Evolutionary conservation across 2,113 vertebrate species (phyloP).

Genomic region (Hepsetus odoe): DNA sequence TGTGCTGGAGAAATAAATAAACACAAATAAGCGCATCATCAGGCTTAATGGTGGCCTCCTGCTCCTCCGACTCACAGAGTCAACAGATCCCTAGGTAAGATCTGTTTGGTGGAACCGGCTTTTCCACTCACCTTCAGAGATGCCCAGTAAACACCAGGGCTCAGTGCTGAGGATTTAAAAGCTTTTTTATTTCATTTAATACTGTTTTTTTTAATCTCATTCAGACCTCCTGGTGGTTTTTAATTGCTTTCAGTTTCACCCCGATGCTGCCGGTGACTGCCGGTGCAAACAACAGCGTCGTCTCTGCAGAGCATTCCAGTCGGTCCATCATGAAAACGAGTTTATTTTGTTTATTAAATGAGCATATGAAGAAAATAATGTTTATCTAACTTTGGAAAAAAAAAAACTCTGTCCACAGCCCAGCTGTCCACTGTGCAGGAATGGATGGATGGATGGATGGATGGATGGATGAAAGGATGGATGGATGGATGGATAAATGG

Average conservation of each 20-base stretch:
- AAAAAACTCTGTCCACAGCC: no score
- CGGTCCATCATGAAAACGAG: not conserved
- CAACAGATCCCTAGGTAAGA: not conserved
- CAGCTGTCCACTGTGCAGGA: no score
- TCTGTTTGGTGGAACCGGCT: not conserved
- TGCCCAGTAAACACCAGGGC: not conserved
- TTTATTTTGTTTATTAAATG: no score
- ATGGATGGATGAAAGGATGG: no score
- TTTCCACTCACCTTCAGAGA: not conserved
- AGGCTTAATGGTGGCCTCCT: conserved; percentile 1
- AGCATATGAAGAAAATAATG: no score
- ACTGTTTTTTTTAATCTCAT: not conserved
- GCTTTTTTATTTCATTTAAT: not conserved
- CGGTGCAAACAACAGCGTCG: not conserved
- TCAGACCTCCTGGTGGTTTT: conserved; percentile 3
- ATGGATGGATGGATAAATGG: no score
- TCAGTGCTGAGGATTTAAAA: not conserved
- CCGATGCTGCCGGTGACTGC: not conserved
- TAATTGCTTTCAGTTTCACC: not conserved
- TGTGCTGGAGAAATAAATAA: not conserved
- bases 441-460: no score
- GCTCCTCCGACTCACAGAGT: not conserved
- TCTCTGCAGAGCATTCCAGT: not conserved
- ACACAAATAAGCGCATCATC: conserved; percentile 13
- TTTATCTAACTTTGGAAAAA: no score